Evolutionary conservation across 1,140 invertebrate species (phyloP).

Genomic region (Drosophila miranda): DNA sequence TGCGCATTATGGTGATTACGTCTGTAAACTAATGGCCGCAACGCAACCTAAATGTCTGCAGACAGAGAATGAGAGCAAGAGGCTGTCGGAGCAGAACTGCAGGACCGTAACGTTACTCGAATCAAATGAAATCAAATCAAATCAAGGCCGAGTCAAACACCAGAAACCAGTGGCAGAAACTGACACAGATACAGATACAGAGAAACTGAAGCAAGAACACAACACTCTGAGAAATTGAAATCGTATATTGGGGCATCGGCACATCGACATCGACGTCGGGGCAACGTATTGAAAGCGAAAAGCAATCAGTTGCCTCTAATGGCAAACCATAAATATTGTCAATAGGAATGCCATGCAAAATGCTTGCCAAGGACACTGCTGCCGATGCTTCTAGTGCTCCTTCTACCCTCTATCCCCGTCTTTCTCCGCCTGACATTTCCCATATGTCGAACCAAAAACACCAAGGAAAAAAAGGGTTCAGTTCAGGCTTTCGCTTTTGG

Average conservation of each 20-base stretch:
- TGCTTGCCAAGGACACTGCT: conserved; percentile 30
- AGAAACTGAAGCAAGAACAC: conserved; percentile 21
- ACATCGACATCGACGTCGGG: background rate
- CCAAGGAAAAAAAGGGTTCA: conserved; percentile 43
- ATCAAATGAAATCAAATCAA: conserved; percentile 30
- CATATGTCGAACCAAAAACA: conserved; percentile 32
- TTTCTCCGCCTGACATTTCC: conserved; percentile 9
- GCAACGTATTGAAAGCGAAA: conserved; percentile 66
- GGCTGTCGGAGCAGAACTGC: background rate
- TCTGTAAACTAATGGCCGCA: conserved; percentile 66
- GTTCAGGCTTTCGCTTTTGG: conserved; percentile 52
- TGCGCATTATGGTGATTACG: conserved; percentile 76
- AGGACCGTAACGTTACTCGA: background rate
- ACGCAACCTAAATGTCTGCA: conserved; percentile 33
- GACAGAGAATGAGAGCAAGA: background rate
- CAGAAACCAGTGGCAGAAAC: background rate
- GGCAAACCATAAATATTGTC: conserved; percentile 77
- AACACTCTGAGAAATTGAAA: conserved; percentile 69
- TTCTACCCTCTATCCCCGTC: conserved; percentile 5
- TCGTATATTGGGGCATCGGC: conserved; percentile 15
- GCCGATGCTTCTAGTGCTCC: too few species aligned
- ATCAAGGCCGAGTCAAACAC: conserved; percentile 58
- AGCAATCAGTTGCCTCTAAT: conserved; percentile 77
- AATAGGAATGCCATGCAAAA: conserved; percentile 26
- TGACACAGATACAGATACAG: too few species aligned